These are phyloP conservation scores for Orchestes rusci DNA, from an alignment of 2,888 invertebrate species.

Conservation along the genomic window DNA sequence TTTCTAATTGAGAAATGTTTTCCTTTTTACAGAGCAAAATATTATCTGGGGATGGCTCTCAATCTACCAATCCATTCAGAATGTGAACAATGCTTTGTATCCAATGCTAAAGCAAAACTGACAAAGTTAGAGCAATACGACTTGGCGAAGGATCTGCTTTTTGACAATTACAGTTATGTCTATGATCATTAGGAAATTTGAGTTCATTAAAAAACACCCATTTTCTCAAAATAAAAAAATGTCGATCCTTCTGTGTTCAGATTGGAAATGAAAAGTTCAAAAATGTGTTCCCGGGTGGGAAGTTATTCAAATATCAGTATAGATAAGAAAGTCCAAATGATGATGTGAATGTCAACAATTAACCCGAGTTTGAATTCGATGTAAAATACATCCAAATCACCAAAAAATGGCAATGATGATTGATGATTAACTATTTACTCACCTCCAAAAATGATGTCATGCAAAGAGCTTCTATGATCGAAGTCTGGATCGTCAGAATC, in stretches of 20 bases:
- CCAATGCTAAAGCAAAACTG: slow-evolving; percentile 33
- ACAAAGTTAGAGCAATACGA: slow-evolving; percentile 37
- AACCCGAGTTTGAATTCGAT: too few relatives aligned
- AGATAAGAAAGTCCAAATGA: too few relatives aligned
- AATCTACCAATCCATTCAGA: slow-evolving; percentile 34
- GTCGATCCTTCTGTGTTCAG: too few relatives aligned
- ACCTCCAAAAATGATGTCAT: slow-evolving; percentile 32
- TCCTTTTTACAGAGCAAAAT: slow-evolving; percentile 28
- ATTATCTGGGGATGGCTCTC: slow-evolving; percentile 38
- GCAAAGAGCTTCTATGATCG: slow-evolving; percentile 27
- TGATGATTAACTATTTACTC: slow-evolving; percentile 22
- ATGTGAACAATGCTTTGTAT: slow-evolving; percentile 33
- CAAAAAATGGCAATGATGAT: background rate
- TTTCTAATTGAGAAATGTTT: background rate
- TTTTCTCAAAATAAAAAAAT: too few relatives aligned
- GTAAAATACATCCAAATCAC: too few relatives aligned
- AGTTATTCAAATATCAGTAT: too few relatives aligned
- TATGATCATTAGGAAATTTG: slow-evolving; percentile 14
- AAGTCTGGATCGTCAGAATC: slow-evolving; percentile 43
- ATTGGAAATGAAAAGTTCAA: too few relatives aligned
- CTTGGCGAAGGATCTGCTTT: slow-evolving; percentile 34
- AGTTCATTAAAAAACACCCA: background rate
- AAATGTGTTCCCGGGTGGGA: too few relatives aligned
- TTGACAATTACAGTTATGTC: slow-evolving; percentile 26
- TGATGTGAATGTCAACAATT: too few relatives aligned